phyloP scores from a whole-genome alignment of 2,888 invertebrate genomes.

The Empis livida region DNA sequence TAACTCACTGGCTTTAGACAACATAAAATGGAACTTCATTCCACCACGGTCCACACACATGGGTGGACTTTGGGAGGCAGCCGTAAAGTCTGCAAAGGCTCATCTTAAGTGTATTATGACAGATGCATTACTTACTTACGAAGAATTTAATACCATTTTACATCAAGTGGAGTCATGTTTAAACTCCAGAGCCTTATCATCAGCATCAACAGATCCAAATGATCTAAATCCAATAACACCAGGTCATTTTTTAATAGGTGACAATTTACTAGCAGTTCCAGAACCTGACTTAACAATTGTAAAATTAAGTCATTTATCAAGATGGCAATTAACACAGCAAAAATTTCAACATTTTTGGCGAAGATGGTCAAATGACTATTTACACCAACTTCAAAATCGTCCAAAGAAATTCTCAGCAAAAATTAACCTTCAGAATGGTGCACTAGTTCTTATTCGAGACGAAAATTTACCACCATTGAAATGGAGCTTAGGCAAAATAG shows the following conservation, averaged over 20 bases:
- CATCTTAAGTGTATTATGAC: slow-evolving; percentile 6
- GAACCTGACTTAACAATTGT: slow-evolving; percentile 1
- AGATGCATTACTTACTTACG: not conserved
- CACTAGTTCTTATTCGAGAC: not conserved
- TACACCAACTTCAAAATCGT: not conserved
- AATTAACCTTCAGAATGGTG: not conserved
- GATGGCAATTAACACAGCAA: slow-evolving; percentile 1
- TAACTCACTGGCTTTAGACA: not conserved
- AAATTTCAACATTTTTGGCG: not conserved
- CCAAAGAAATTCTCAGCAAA: not conserved
- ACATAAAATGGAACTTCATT: slow-evolving; percentile 10
- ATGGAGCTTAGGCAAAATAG: not conserved
- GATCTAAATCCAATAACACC: slow-evolving; percentile 6
- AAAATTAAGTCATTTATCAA: slow-evolving; percentile 3
- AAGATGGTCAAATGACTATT: slow-evolving; percentile 2
- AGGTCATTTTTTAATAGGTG: slow-evolving; percentile 8
- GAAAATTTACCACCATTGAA: slow-evolving; percentile 1
- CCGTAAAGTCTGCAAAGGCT: slow-evolving; percentile 7
- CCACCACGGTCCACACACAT: slow-evolving; percentile 10
- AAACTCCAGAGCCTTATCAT: not conserved
- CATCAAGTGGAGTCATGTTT: not conserved
- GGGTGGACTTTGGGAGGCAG: slow-evolving; percentile 13
- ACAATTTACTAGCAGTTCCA: slow-evolving; percentile 8
- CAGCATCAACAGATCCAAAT: not conserved
- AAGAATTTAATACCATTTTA: not conserved